Evolutionary conservation across 2,797 vertebrate species (phyloP).

Genomic region (Apogon talboti): DNA sequence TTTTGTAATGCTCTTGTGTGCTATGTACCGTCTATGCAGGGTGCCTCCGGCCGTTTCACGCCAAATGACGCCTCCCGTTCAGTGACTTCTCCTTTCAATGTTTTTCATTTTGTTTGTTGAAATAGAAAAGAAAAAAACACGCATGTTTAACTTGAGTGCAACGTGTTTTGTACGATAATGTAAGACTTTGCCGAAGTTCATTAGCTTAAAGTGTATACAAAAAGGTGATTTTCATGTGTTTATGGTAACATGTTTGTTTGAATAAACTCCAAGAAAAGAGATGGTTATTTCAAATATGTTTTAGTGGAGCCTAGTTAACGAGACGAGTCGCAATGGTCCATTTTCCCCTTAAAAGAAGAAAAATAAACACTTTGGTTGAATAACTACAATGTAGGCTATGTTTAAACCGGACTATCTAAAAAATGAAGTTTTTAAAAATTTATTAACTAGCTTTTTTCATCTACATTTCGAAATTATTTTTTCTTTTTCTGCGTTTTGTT

Average conservation of each 20-base stretch:
- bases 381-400: background rate
- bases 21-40: slow-evolving; percentile 60
- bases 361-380: slow-evolving; percentile 34
- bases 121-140: slow-evolving; percentile 50
- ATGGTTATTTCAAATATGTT: slow-evolving; percentile 70
- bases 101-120: slow-evolving; percentile 68
- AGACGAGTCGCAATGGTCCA: slow-evolving; percentile 14
- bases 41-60: slow-evolving; percentile 44
- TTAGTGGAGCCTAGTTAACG: slow-evolving; percentile 37
- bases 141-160: slow-evolving; percentile 82
- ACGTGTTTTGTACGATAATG: slow-evolving; percentile 82
- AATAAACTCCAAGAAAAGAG: slow-evolving; percentile 83
- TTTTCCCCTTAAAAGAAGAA: background rate
- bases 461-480: too few species aligned
- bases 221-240: slow-evolving; percentile 82
- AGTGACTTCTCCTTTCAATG: slow-evolving; percentile 47
- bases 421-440: slow-evolving; percentile 25
- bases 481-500: background rate
- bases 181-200: slow-evolving; percentile 76
- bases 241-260: slow-evolving; percentile 83
- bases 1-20: slow-evolving; percentile 77
- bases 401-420: slow-evolving; percentile 23
- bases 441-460: background rate
- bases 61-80: slow-evolving; percentile 41
- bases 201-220: slow-evolving; percentile 76